A percentile compares a stretch with the other conserved stretches of the same genome.
Conservation (phyloP, 2,113 vertebrate genomes). For the Ctenodactylus gundi region DNA sequence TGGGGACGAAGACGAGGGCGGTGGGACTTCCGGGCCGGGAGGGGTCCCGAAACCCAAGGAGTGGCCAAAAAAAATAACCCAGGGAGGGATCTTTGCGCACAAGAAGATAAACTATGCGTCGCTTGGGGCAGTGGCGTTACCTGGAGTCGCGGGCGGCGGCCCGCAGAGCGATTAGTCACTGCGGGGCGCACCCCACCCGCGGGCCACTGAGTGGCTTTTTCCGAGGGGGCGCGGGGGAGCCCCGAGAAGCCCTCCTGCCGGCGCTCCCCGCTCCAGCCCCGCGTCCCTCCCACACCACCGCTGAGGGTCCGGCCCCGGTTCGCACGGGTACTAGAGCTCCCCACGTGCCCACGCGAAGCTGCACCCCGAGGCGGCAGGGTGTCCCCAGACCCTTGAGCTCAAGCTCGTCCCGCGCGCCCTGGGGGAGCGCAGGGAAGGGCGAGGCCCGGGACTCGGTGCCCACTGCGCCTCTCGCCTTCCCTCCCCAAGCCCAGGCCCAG, state of each 20-base stretch:
- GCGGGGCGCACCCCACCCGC: slow-evolving; percentile 75
- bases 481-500: not conserved
- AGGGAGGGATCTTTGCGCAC: slow-evolving; percentile 12
- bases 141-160: slow-evolving; percentile 76
- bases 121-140: slow-evolving; percentile 68
- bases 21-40: not conserved
- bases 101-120: slow-evolving; percentile 52
- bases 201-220: slow-evolving; percentile 78
- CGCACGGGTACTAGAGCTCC: not conserved
- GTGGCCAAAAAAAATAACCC: slow-evolving; percentile 67
- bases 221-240: slow-evolving; percentile 51
- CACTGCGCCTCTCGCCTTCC: slow-evolving; percentile 18
- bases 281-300: no score
- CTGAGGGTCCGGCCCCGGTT: not conserved
- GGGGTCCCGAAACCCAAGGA: slow-evolving; percentile 49
- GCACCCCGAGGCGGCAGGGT: not conserved
- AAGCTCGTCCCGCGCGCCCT: not conserved
- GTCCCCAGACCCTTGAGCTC: not conserved
- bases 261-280: no score
- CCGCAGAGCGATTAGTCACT: slow-evolving; percentile 73
- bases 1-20: not conserved
- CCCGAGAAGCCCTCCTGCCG: not conserved
- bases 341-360: not conserved
- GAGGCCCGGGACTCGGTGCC: not conserved
- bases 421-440: not conserved